Base-by-base conservation (phyloP, 2,797 vertebrate genomes). In the Neostethus bicornis region DNA sequence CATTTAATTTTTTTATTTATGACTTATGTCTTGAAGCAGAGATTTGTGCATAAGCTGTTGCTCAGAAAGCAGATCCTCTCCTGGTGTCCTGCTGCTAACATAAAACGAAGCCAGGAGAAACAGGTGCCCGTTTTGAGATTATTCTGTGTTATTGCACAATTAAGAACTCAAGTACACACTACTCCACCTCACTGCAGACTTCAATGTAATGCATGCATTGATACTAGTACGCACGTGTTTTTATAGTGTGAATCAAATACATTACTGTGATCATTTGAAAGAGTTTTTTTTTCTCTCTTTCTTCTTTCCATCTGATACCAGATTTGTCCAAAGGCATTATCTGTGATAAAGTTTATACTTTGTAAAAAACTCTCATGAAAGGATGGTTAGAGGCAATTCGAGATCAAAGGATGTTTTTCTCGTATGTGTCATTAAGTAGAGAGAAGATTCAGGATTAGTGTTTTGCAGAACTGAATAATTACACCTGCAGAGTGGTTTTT, bases 51-150 rank as follows among this genome's bases (percentile, higher is more conserved):
- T 78, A 81, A 75, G 72, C 81, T 70, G 60, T 55, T 56, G 45
- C 59, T 79, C 50, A 70, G 64, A 78, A 72, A 80, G 58, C 75
- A 55, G 61, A 61, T 76, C 63, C 75, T 31, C 69, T 80, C 58
- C 58, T 75, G 68, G 70, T 73, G 28, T 83, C 55, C 70, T 77
- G 72, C 70, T 79, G 70, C 65, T 82, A 29, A 61, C 68, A 45
- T 66, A 61, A 45, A 69, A 83, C 69, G 79, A 83, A 75, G 79
- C 61, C 76, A 68, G 62, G 38, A 79, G 77, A 81, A 85, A 83
- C 84, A 89, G 82, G 83, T 88, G 79, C 63, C 69, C 14, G 48
- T 85, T 87, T 85, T 65, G 55, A 81, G 81, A 86, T 87, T 84
- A 80, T 77, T 68, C 69, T 32, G 67, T 28, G 17, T 29, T 70